A percentile compares a stretch with the other conserved stretches of the same genome.
Conservation (phyloP, 2,113 vertebrate genomes). For the Elephas maximus region DNA sequence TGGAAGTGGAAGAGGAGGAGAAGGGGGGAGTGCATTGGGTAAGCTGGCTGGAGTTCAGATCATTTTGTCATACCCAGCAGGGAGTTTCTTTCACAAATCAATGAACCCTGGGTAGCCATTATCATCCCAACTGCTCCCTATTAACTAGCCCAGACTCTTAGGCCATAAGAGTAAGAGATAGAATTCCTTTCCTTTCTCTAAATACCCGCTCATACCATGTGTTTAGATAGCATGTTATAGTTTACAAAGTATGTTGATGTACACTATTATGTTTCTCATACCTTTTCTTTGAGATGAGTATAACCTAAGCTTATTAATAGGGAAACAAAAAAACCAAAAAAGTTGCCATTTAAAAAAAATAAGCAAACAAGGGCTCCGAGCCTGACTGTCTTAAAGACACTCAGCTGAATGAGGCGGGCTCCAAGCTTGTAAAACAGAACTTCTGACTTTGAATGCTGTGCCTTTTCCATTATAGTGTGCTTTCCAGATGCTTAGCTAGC, state of each 20-base stretch:
- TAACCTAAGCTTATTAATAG: conserved; percentile 20
- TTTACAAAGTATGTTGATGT: background rate
- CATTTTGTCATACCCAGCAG: conserved; percentile 73
- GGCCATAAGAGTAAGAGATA: background rate
- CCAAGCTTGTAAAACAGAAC: background rate
- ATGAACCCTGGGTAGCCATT: conserved; percentile 60
- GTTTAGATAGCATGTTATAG: background rate
- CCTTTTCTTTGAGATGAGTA: background rate
- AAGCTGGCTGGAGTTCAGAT: conserved; percentile 64
- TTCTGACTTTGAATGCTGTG: background rate
- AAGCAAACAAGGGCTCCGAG: background rate
- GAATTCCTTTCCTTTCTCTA: background rate
- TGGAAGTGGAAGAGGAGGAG: background rate
- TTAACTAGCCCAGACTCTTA: conserved; percentile 9
- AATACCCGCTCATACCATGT: background rate
- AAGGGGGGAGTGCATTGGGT: background rate
- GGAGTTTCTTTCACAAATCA: conserved; percentile 63
- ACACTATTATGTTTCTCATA: background rate
- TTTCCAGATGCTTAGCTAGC: background rate
- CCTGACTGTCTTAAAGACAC: background rate
- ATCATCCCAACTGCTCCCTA: conserved; percentile 52
- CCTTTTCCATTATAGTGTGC: background rate
- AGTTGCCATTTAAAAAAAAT: conserved; percentile 10
- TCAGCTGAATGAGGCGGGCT: background rate
- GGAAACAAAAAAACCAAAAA: background rate